Conservation (phyloP, 2,113 vertebrate genomes). For the Brachyistius frenatus region DNA sequence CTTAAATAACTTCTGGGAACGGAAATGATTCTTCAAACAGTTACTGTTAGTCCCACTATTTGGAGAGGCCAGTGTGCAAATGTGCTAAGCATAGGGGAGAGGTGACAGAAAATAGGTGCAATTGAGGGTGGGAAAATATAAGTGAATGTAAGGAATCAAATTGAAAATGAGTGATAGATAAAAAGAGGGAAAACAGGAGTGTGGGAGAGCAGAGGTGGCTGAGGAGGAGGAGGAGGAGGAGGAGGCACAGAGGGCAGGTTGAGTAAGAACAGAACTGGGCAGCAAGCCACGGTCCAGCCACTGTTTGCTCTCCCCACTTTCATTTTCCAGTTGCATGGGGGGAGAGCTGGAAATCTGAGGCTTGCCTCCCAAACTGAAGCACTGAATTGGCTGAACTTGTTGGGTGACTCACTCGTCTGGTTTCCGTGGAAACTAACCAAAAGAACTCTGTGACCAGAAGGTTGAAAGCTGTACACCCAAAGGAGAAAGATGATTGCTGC, state of each 20-base stretch:
- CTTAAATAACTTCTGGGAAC: slow-evolving; percentile 19
- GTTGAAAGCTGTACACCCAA: slow-evolving; percentile 36
- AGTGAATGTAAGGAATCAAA: neutral
- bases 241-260: slow-evolving; percentile 29
- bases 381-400: slow-evolving; percentile 52
- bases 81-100: neutral
- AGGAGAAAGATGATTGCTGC: slow-evolving; percentile 62
- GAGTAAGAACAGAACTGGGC: slow-evolving; percentile 65
- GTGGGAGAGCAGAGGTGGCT: slow-evolving; percentile 41
- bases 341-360: slow-evolving; percentile 35
- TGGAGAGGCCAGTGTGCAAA: neutral
- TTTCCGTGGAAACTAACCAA: slow-evolving; percentile 71
- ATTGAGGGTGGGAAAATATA: neutral
- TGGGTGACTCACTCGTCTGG: slow-evolving; percentile 76
- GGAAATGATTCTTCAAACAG: neutral
- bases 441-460: slow-evolving; percentile 62
- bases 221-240: slow-evolving; percentile 16
- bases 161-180: slow-evolving; percentile 21
- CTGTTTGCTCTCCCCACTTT: slow-evolving; percentile 45
- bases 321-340: slow-evolving; percentile 59
- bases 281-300: slow-evolving; percentile 46
- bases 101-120: slow-evolving; percentile 2
- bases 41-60: neutral
- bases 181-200: slow-evolving; percentile 28
- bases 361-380: slow-evolving; percentile 41